Conservation (phyloP, 1,140 invertebrate species). For the Propsilocerus akamusi region DNA sequence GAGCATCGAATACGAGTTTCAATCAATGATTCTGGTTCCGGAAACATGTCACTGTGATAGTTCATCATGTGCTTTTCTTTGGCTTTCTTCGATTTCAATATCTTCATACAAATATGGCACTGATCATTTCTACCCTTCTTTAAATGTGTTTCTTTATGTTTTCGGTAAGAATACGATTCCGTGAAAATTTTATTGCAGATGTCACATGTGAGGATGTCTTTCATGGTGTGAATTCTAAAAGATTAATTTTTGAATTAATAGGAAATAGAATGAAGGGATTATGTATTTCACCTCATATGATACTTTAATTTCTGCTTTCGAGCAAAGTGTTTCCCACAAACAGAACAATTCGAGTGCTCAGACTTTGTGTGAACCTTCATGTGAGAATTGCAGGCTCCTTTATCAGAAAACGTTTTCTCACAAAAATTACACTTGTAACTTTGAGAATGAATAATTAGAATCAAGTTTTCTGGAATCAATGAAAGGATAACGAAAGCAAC, state of each 20-base stretch:
- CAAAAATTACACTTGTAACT: conserved; percentile 31
- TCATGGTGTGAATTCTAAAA: conserved; percentile 29
- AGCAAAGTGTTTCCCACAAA: conserved; percentile 19
- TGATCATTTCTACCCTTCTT: conserved; percentile 5
- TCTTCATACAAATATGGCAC: not conserved
- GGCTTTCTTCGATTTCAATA: not conserved
- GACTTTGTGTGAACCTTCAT: conserved; percentile 24
- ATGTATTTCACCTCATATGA: conserved; percentile 11
- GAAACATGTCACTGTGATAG: too few species aligned
- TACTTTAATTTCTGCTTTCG: conserved; percentile 21
- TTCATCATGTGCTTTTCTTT: not conserved
- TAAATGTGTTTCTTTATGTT: conserved; percentile 19
- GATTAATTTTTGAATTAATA: conserved; percentile 5
- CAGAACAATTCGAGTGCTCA: conserved; percentile 16
- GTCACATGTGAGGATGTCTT: conserved; percentile 28
- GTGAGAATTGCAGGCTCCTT: conserved; percentile 33
- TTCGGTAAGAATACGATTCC: conserved; percentile 11
- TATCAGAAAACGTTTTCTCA: conserved; percentile 30
- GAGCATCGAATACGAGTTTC: too few species aligned
- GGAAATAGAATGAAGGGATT: not conserved
- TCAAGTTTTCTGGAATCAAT: too few species aligned
- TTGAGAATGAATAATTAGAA: too few species aligned
- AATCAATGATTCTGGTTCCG: too few species aligned
- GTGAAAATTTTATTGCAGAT: conserved; percentile 32
- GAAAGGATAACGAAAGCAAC: too few species aligned